Conservation (phyloP, 2,888 invertebrate genomes). For the Chloroclystis v-ata region DNA sequence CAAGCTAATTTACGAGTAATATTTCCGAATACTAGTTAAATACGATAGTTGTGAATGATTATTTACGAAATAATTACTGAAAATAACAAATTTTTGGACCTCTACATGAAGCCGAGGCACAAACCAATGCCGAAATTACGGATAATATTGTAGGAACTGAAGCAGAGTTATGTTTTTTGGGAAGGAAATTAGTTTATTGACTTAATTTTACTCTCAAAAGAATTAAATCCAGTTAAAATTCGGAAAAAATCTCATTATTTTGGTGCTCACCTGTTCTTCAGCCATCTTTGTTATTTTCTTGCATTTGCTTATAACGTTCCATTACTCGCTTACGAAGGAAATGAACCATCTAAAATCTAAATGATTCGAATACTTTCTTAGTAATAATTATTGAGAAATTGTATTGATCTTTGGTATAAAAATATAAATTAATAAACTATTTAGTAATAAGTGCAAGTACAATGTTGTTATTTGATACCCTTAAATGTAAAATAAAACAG, state of each 20-base stretch:
- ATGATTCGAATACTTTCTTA: no score
- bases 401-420: no score
- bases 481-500: no score
- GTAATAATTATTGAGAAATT: no score
- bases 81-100: constrained; percentile 11
- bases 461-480: no score
- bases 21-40: neutral
- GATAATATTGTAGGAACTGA: constrained; percentile 1
- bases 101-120: constrained; percentile 18
- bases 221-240: constrained; percentile 58
- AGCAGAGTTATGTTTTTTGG: neutral
- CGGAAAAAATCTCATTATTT: constrained; percentile 59
- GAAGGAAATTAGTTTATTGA: constrained; percentile 5
- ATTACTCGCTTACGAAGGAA: constrained; percentile 24
- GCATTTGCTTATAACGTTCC: constrained; percentile 67
- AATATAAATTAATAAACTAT: no score
- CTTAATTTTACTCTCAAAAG: constrained; percentile 9
- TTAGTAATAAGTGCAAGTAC: no score
- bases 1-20: neutral
- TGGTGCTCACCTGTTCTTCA: constrained; percentile 86
- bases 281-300: constrained; percentile 83
- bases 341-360: no score
- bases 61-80: constrained; percentile 5
- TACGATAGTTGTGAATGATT: constrained; percentile 1
- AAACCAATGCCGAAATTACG: constrained; percentile 9